Base-by-base conservation (phyloP, 2,888 invertebrate species). In the Hyposoter didymator region DNA sequence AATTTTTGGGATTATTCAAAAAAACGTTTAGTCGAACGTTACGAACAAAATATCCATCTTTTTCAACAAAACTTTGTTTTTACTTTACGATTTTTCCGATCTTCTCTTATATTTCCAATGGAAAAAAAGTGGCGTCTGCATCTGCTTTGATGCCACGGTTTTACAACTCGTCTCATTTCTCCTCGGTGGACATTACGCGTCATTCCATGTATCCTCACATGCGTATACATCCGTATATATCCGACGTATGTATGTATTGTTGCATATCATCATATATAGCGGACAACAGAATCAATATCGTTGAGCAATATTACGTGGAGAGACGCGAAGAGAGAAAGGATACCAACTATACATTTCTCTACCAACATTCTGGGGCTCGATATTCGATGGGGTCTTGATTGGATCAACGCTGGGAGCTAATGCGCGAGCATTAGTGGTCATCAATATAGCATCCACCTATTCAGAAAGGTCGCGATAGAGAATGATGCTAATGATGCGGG, bases 401-500 rank as follows among this genome's bases (percentile, higher is more conserved):
- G 73, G 80, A 80, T 55, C 73, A 66, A 73, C 52, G 47, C 14
- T 39, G 19, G 19, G 28, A 64, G 73, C 55, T 80, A 73, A 80
- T 80, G 73, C 73, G 64, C 66, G 73, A 80, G 73, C 80, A 80
- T 80, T 80, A 80, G 80, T 55, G 80, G 43, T 73, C 80, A 74
- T 80, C 66, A 74, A 80, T 80, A 66, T 66, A 52, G 52, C 72
- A 72, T 79, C 43, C 47, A 72, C 62, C 72, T 47, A 47, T 35
- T 64, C 47, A 64, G 32, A 64, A 62, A 10, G n/a, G 62, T 19
- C 12, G 62, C 17, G 70, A 79, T 79, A 70, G 45, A 49, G 72
- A 52, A 73, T 66, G 80, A 78, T 78, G 59, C 73, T 73, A 73
- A 80, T 73, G 73, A 80, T 80, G 73, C 80, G 80, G 80, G 80